These are phyloP conservation scores for Sebastes itinus DNA, from an alignment of 2,797 vertebrate genomes.

Conservation along the genomic window DNA sequence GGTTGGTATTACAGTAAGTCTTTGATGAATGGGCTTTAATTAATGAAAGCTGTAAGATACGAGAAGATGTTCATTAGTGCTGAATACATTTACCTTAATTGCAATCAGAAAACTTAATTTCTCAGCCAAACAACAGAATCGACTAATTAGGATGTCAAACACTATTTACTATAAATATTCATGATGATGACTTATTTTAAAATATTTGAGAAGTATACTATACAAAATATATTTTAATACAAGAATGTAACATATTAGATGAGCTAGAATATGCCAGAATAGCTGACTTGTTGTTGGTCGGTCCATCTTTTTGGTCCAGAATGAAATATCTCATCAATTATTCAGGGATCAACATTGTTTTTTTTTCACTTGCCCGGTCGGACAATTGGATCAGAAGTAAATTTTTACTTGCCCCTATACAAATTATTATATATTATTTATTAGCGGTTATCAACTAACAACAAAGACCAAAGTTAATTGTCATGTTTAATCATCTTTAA, in stretches of 20 bases:
- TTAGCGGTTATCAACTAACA: too few relatives aligned
- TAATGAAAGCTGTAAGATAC: slow-evolving; percentile 1
- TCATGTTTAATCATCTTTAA: too few relatives aligned
- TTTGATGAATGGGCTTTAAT: slow-evolving; percentile 10
- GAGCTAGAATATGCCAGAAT: neutral
- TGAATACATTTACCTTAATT: neutral
- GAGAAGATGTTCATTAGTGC: slow-evolving; percentile 3
- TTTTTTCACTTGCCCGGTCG: too few relatives aligned
- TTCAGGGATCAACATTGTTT: too few relatives aligned
- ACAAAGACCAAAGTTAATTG: too few relatives aligned
- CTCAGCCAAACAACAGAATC: neutral
- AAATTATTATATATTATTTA: too few relatives aligned
- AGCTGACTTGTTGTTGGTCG: neutral
- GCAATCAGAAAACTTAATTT: neutral
- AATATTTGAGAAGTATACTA: neutral
- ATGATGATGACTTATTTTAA: neutral
- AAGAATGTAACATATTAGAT: neutral
- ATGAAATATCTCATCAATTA: neutral
- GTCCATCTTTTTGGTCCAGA: neutral
- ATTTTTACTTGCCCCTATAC: too few relatives aligned
- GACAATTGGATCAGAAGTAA: too few relatives aligned
- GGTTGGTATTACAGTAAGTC: neutral
- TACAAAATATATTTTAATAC: neutral
- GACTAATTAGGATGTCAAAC: neutral
- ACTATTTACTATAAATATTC: neutral